A percentile compares a stretch with the other conserved stretches of the same genome.
Evolutionary conservation across 2,797 vertebrate genomes (phyloP).

Genomic region (Graptemys geographica): DNA sequence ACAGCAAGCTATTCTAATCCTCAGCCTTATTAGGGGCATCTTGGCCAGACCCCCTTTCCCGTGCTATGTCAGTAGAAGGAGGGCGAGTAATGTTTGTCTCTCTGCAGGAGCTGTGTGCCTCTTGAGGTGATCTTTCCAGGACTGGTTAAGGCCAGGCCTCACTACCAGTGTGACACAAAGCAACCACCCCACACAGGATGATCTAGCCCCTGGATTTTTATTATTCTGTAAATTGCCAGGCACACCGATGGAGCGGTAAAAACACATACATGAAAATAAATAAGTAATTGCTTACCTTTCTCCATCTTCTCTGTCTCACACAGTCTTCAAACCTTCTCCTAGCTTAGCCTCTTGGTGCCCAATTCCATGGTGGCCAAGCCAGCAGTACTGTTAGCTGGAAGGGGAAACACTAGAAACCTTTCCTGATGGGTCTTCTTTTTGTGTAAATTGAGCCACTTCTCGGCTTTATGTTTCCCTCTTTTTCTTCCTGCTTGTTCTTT

Average conservation of each 20-base stretch:
- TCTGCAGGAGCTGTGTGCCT: not conserved
- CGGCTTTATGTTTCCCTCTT: slow-evolving; percentile 65
- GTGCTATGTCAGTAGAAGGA: not conserved
- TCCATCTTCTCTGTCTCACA: not conserved
- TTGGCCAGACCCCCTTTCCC: slow-evolving; percentile 25
- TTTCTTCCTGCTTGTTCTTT: slow-evolving; percentile 8
- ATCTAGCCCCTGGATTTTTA: not conserved
- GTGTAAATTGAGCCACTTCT: slow-evolving; percentile 66
- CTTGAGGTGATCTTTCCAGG: not conserved
- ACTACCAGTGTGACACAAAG: not conserved
- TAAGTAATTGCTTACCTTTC: not conserved
- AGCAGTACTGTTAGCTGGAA: slow-evolving; percentile 48
- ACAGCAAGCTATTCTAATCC: slow-evolving; percentile 1
- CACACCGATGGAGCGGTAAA: not conserved
- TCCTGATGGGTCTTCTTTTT: slow-evolving; percentile 60
- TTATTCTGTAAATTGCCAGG: not conserved
- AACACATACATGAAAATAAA: not conserved
- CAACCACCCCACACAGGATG: not conserved
- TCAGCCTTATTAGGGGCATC: not conserved
- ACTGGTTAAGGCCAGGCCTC: not conserved
- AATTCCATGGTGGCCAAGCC: not conserved
- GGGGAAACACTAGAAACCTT: slow-evolving; percentile 21
- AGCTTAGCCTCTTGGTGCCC: not conserved
- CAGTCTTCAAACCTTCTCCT: not conserved
- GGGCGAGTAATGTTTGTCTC: not conserved